Conservation (phyloP, 2,888 invertebrate species). For the Hoplodrina blanda region DNA sequence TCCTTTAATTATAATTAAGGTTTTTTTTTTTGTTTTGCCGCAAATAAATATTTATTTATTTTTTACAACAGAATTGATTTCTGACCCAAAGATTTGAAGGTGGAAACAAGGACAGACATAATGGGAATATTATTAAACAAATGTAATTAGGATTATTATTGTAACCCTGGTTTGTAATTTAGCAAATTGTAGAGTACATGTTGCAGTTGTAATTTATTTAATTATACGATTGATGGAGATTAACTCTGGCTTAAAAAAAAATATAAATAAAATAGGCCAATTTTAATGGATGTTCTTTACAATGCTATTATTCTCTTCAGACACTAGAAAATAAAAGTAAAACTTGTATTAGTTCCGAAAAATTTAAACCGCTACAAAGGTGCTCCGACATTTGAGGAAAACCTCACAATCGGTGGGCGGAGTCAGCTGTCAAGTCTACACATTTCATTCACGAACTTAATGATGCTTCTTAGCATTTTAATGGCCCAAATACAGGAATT, state of each 20-base stretch:
- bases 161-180: conserved; percentile 18
- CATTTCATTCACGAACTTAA: conserved; percentile 32
- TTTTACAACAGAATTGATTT: not conserved
- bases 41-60: conserved; percentile 5
- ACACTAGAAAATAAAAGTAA: too few relatives aligned
- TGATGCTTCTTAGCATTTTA: conserved; percentile 31
- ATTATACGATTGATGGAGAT: not conserved
- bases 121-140: conserved; percentile 20
- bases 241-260: not conserved
- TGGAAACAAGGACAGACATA: conserved; percentile 24
- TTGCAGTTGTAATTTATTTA: conserved; percentile 10
- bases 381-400: not conserved
- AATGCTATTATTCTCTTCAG: not conserved
- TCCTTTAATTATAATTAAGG: too few relatives aligned
- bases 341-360: not conserved
- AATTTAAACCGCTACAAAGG: not conserved
- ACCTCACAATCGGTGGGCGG: conserved; percentile 13
- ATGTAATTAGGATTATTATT: conserved; percentile 17
- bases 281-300: not conserved
- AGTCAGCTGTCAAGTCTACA: conserved; percentile 5
- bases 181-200: conserved; percentile 15
- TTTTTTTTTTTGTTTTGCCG: not conserved
- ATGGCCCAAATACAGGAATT: conserved; percentile 17
- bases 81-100: conserved; percentile 11
- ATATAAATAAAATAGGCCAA: not conserved